These are phyloP conservation scores for Myrmecobius fasciatus DNA, from an alignment of 2,113 vertebrate species.

Conservation along the genomic window DNA sequence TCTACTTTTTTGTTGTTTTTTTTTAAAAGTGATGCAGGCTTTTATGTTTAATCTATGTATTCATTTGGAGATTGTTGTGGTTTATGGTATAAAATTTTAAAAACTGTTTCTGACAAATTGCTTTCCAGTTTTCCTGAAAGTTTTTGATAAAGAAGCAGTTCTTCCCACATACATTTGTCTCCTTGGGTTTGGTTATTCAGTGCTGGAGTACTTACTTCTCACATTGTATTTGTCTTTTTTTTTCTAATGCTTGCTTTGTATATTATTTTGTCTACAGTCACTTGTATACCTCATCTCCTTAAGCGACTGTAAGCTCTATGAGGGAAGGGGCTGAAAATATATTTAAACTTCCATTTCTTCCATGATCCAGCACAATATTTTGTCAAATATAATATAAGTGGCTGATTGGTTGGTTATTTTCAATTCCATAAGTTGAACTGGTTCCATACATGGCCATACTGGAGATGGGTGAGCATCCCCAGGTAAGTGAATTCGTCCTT, in stretches of 20 bases:
- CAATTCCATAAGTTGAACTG: background rate
- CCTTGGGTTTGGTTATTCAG: background rate
- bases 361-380: background rate
- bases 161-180: background rate
- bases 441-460: background rate
- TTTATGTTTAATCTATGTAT: background rate
- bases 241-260: background rate
- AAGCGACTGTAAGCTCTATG: background rate
- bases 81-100: background rate
- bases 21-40: background rate
- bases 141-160: background rate
- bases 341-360: background rate
- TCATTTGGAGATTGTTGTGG: background rate
- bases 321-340: background rate
- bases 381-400: background rate
- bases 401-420: background rate
- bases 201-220: background rate
- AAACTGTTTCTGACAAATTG: background rate
- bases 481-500: background rate
- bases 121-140: background rate
- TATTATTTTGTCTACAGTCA: background rate
- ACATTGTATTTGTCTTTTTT: background rate
- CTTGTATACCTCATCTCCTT: background rate
- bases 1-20: background rate
- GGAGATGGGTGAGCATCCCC: background rate